Percentiles rank a stretch among this genome's conserved stretches.
Evolutionary conservation across 2,888 invertebrate genomes (phyloP).

Genomic region (Pherbina coryleti): DNA sequence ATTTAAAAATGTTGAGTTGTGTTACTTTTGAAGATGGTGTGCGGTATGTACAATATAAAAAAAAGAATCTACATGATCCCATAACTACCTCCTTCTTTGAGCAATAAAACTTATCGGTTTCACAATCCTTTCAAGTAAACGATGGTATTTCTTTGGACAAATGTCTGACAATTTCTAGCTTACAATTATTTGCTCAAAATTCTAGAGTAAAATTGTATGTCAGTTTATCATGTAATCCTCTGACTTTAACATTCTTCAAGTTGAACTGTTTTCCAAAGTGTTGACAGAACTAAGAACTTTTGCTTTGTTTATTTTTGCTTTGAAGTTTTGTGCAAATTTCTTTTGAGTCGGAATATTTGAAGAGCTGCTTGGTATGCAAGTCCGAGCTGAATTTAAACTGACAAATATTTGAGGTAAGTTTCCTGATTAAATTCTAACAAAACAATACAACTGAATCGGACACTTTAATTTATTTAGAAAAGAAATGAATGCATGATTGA

Average conservation of each 20-base stretch:
- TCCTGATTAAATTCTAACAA: conserved; percentile 21
- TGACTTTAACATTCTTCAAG: conserved; percentile 1
- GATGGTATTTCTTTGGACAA: no score
- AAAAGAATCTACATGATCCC: no score
- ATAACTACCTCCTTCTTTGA: no score
- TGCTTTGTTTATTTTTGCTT: conserved; percentile 11
- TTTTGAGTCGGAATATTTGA: conserved; percentile 29
- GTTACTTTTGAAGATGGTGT: no score
- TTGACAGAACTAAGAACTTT: conserved; percentile 27
- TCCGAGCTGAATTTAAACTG: not conserved
- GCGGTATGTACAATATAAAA: no score
- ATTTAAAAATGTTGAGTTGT: no score
- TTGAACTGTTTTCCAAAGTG: conserved; percentile 21
- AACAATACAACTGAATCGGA: conserved; percentile 20
- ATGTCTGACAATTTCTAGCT: no score
- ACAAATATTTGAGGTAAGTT: conserved; percentile 32
- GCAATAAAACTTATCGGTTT: no score
- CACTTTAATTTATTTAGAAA: conserved; percentile 26
- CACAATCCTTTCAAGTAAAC: no score
- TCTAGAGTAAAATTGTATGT: no score
- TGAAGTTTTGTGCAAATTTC: conserved; percentile 31
- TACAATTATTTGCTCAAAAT: no score
- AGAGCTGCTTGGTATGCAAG: not conserved
- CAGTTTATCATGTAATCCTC: conserved; percentile 6
- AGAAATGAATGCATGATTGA: conserved; percentile 1